These are phyloP conservation scores for Alviniconcha marisindica DNA, from an alignment of 1,140 invertebrate species.

Conservation along the genomic window DNA sequence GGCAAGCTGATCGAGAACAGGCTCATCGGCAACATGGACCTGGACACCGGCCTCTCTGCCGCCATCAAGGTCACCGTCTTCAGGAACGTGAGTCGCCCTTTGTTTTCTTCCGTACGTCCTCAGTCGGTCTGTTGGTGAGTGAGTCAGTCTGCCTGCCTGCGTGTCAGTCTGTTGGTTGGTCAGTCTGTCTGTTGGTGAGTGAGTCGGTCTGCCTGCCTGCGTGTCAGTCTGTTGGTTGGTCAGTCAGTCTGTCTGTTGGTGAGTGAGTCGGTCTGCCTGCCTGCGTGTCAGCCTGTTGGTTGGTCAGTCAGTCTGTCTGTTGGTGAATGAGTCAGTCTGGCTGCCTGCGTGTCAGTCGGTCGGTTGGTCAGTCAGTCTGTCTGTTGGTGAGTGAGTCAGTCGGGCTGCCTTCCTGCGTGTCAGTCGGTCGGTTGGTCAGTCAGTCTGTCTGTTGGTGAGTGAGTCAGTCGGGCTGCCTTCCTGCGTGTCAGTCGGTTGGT, in stretches of 20 bases:
- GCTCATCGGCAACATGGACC: constrained; percentile 44
- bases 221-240: neutral
- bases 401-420: neutral
- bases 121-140: neutral
- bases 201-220: neutral
- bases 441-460: too few species aligned
- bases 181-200: neutral
- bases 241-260: neutral
- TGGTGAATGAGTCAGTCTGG: neutral
- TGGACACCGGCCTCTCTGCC: constrained; percentile 43
- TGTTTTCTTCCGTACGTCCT: constrained; percentile 4
- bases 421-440: neutral
- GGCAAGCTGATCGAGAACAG: constrained; percentile 48
- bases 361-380: neutral
- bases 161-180: neutral
- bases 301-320: neutral
- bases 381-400: too few species aligned
- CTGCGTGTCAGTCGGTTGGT: too few species aligned
- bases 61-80: constrained; percentile 55
- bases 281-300: neutral
- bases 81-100: constrained; percentile 49
- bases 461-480: too few species aligned
- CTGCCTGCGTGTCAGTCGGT: neutral
- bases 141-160: neutral
- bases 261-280: neutral